These are phyloP conservation scores for Egretta garzetta DNA, from an alignment of 2,113 vertebrate species.

Conservation along the genomic window DNA sequence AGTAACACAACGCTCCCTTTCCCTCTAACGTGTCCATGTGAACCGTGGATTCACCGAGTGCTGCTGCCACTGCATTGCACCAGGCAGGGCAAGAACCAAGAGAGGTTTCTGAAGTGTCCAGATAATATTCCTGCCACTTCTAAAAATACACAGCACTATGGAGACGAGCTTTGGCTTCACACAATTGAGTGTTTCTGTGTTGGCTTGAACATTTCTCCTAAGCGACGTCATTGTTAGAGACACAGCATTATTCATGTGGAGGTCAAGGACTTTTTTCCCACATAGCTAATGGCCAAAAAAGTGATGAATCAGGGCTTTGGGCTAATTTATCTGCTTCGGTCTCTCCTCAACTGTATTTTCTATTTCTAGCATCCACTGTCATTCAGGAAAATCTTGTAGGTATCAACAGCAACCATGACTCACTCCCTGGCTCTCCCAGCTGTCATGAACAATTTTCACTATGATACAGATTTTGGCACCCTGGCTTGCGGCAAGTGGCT, in stretches of 20 bases:
- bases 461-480: not conserved
- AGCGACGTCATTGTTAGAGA: not conserved
- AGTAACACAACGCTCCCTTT: not conserved
- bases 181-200: not conserved
- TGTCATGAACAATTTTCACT: not conserved
- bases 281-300: conserved; percentile 2
- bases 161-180: not conserved
- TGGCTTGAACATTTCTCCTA: not conserved
- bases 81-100: not conserved
- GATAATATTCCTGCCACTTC: not conserved
- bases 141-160: not conserved
- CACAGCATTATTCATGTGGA: not conserved
- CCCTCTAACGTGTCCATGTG: accelerated
- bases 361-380: conserved; percentile 43
- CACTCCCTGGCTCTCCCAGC: conserved; percentile 21
- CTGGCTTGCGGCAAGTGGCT: not conserved
- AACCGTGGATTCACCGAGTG: accelerated
- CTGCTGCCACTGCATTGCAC: not conserved
- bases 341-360: conserved; percentile 8
- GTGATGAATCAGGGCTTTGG: conserved; percentile 39
- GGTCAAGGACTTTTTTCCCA: conserved; percentile 20
- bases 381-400: conserved; percentile 41
- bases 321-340: not conserved
- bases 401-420: conserved; percentile 25
- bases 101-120: not conserved